Base-by-base conservation (phyloP, 2,797 vertebrate genomes). In the Brotula barbata region DNA sequence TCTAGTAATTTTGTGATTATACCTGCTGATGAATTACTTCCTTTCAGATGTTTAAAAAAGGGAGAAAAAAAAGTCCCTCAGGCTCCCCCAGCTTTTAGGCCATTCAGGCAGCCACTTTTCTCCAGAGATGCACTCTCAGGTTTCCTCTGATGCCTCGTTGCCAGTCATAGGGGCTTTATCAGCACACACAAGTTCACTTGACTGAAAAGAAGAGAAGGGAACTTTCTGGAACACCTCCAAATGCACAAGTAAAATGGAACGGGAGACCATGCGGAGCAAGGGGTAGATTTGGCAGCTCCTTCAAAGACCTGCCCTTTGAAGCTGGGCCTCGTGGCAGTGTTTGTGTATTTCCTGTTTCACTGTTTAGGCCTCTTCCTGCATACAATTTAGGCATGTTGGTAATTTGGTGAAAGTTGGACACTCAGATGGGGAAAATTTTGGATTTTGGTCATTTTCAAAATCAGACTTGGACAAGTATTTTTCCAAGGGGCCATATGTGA, bases 271-370 rank as follows among this genome's bases (percentile, higher is more conserved):
- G 64, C 25, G 7, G 72, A 68, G 66, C 61, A 63, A 55, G 70
- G 75, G 47, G 75, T 66, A 21, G 58, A 73, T 70, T 68, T 89
- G 88, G 85, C 86, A 78, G 75, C 58, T 33, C 70, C 60, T 79
- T 87, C 80, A 87, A 85, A 88, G 83, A 57, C 68, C 53, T 57
- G 60, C 73, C 77, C 28, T 86, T 82, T 81, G 72, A 84, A 78
- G 61, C 28, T 5, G 48, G 41, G 59, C 70, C 73, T 61, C 7
- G 47, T 61, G 61, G 49, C 47, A 61, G 34, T 46, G 63, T 58
- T 62, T 52, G 46, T 61, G 61, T 53, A 71, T 62, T 68, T 85
- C 73, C 77, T 78, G 53, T 78, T 78, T 68, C 59, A 33, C 39
- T 74, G 57, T 65, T 79, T 19, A 39, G 61, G 65, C 71, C 73